These are phyloP conservation scores for Hedya salicella DNA, from an alignment of 2,888 invertebrate species.

Conservation along the genomic window DNA sequence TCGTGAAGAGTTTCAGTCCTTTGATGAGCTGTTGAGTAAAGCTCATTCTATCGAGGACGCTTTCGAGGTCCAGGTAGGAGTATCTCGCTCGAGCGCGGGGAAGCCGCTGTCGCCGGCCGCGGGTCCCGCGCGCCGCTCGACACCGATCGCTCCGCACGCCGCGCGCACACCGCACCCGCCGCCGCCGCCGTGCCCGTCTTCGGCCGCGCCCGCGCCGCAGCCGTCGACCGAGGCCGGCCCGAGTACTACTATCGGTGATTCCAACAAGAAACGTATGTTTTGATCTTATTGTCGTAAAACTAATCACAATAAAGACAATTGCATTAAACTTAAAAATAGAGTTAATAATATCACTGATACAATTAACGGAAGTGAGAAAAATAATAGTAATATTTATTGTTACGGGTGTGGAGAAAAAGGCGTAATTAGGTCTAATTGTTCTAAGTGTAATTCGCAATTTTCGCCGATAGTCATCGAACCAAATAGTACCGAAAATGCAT, in stretches of 20 bases:
- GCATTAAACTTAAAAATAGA: conserved; percentile 10
- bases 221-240: background rate
- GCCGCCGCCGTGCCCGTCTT: background rate
- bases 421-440: conserved; percentile 31
- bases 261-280: conserved; percentile 4
- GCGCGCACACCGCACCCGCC: background rate
- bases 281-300: conserved; percentile 35
- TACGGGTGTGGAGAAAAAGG: conserved; percentile 33
- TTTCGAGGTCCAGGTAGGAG: no score
- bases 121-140: conserved; percentile 6
- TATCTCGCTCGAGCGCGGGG: no score
- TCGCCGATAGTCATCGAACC: background rate
- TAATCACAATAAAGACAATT: conserved; percentile 30
- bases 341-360: background rate
- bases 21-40: conserved; percentile 24
- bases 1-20: conserved; percentile 49
- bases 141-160: background rate
- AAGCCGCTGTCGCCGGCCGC: background rate
- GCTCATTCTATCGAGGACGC: conserved; percentile 36
- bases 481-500: background rate
- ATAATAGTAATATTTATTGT: conserved; percentile 3
- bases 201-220: background rate
- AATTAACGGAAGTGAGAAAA: background rate
- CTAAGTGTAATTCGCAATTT: conserved; percentile 1
- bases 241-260: background rate